Evolutionary conservation across 2,113 vertebrate genomes (phyloP), one percentile per base, ranked within the genome.

Genomic region (Nibea albiflora): DNA sequence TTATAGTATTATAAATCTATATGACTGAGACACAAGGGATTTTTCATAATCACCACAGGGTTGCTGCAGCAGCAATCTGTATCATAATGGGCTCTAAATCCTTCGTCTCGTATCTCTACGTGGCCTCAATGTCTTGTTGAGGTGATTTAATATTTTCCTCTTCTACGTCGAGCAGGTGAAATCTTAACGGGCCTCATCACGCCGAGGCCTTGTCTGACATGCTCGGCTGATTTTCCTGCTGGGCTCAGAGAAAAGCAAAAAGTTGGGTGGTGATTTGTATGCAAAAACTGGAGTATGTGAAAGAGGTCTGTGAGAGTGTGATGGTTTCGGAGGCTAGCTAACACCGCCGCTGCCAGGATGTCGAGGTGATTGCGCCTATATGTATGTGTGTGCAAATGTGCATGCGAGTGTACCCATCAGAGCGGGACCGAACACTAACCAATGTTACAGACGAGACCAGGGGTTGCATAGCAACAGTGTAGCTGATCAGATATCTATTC

Each of bases 391-490:
- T 58, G 50, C 63, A 79, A 87, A 89, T 15, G 35, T 78, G 78
- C 75, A 81, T 87, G 78, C 5, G 15, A 81, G 58, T n/a, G 58
- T 76, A 86, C 31, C 88, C 75, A 88, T 72, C 76, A 81, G 85
- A 90, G 84, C 57, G 65, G 90, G 84, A 90, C 87, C 76, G 76
- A 89, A 89, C 81, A 81, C 82, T 26, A 80, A 81, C 84, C 90
- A 80, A 81, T 86, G 84, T 88, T 88, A 87, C 76, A 81, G 89
- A 86, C 42, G 44, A 90, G 93, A 89, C 82, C 78, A 87, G 82
- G 90, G 90, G 94, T 95, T 95, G 94, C 95, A 94, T 95, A 94
- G 95, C 94, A 95, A 96, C 94, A 92, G 94, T 90, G 81, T 80
- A 77, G 88, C 93, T 94, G 94, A 95, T 93, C 92, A 93, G 83